A percentile compares a stretch with the other conserved stretches of the same genome.
These are phyloP conservation scores for Mus pahari DNA, from an alignment of 2,113 vertebrate species.

Conservation along the genomic window DNA sequence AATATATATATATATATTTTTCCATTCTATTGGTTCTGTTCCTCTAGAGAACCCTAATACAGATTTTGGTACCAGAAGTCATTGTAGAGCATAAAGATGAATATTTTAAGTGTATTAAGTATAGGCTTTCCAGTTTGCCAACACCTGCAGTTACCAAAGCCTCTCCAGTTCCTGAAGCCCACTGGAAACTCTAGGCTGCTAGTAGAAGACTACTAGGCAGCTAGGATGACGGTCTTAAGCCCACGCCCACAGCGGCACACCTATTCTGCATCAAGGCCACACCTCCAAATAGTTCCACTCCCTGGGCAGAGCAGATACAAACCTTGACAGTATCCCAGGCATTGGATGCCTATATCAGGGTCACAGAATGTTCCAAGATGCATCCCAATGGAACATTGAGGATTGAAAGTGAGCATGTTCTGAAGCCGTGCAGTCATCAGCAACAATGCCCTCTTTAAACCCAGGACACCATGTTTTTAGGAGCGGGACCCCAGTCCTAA, in stretches of 20 bases:
- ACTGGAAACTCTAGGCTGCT: too few species aligned
- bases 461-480: background rate
- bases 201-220: too few species aligned
- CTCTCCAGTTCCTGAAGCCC: too few species aligned
- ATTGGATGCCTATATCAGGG: background rate
- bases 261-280: too few species aligned
- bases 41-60: background rate
- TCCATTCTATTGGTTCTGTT: background rate
- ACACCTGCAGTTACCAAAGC: too few species aligned
- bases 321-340: background rate
- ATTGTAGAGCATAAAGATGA: background rate
- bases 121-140: background rate
- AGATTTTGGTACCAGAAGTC: background rate
- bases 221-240: too few species aligned
- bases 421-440: background rate
- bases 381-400: background rate
- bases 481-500: background rate
- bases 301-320: too few species aligned
- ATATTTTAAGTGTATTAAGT: background rate
- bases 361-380: background rate
- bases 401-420: background rate
- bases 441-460: background rate
- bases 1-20: background rate
- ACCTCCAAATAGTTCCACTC: too few species aligned
- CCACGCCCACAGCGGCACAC: too few species aligned